These are phyloP conservation scores for Leptura quadrifasciata DNA, from an alignment of 2,888 invertebrate genomes.

Conservation along the genomic window DNA sequence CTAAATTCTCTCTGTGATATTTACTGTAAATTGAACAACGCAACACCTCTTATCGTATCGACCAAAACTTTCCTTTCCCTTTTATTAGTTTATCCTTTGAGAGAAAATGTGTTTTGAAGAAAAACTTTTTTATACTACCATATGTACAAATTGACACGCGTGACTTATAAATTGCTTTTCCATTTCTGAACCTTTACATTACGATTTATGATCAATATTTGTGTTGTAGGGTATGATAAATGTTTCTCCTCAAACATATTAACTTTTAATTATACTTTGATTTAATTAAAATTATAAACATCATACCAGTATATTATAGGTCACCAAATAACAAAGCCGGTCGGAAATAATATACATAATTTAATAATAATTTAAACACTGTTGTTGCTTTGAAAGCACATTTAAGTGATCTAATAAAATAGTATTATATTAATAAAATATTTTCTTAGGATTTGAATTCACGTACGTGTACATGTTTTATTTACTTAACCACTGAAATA, in stretches of 20 bases:
- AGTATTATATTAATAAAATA: no score
- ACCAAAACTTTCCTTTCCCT: conserved; percentile 19
- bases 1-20: conserved; percentile 17
- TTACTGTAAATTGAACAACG: conserved; percentile 28
- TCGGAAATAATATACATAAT: no score
- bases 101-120: conserved; percentile 21
- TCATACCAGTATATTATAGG: no score
- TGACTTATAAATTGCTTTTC: conserved; percentile 26
- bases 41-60: conserved; percentile 25
- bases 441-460: no score
- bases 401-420: not conserved
- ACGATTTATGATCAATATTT: conserved; percentile 16
- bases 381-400: not conserved
- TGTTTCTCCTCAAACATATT: not conserved
- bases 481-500: no score
- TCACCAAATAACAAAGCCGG: no score
- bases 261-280: not conserved
- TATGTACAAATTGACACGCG: conserved; percentile 10
- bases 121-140: conserved; percentile 23
- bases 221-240: not conserved
- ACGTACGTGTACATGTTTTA: no score
- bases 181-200: conserved; percentile 14
- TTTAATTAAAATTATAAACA: not conserved
- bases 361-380: no score
- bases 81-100: conserved; percentile 34